Conservation (phyloP, 2,797 vertebrate species). For the Ctenopoma multispine region DNA sequence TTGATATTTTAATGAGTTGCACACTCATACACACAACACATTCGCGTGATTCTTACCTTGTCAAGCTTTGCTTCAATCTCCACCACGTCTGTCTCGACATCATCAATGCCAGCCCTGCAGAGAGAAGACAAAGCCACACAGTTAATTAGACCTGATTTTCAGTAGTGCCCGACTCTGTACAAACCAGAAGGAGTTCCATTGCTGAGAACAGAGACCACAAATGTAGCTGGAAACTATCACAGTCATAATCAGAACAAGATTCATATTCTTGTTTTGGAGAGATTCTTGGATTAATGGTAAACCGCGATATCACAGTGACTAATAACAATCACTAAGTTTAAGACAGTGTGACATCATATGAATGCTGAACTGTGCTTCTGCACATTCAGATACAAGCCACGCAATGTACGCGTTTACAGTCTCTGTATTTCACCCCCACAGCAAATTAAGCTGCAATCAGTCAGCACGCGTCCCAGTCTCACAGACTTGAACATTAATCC, state of each 20-base stretch:
- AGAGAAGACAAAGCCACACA: slow-evolving; percentile 55
- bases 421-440: slow-evolving; percentile 11
- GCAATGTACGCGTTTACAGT: slow-evolving; percentile 3
- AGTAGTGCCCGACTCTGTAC: background rate
- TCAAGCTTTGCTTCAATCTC: slow-evolving; percentile 97
- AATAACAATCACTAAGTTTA: slow-evolving; percentile 4
- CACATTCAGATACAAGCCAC: slow-evolving; percentile 1
- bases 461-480: slow-evolving; percentile 39
- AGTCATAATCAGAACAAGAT: slow-evolving; percentile 20
- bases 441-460: slow-evolving; percentile 53
- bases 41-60: slow-evolving; percentile 86
- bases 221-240: slow-evolving; percentile 26
- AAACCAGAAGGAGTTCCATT: slow-evolving; percentile 11
- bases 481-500: slow-evolving; percentile 54
- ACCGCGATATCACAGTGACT: slow-evolving; percentile 18
- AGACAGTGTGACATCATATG: background rate
- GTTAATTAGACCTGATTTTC: slow-evolving; percentile 42
- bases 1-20: slow-evolving; percentile 9
- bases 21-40: background rate
- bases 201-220: slow-evolving; percentile 39
- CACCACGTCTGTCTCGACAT: slow-evolving; percentile 97
- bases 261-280: slow-evolving; percentile 29
- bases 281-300: slow-evolving; percentile 38
- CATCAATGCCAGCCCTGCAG: slow-evolving; percentile 94
- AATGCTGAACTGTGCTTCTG: background rate